Evolutionary conservation across 2,888 invertebrate species (phyloP).

Genomic region (Kuschelorhynchus macadamiae): DNA sequence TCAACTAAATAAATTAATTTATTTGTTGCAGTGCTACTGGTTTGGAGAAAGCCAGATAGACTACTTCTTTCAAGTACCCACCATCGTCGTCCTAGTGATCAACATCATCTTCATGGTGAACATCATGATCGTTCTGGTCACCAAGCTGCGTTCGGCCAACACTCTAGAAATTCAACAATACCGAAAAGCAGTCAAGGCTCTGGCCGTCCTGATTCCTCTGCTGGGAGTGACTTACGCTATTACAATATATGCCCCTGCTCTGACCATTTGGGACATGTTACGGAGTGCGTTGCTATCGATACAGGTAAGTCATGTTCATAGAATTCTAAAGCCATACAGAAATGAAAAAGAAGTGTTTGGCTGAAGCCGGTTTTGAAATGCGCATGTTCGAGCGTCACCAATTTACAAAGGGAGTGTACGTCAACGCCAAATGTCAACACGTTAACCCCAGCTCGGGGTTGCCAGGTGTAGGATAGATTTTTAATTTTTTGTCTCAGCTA

Average conservation of each 20-base stretch:
- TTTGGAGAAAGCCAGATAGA: slow-evolving; percentile 85
- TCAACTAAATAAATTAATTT: too few species aligned
- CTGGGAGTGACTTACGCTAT: slow-evolving; percentile 93
- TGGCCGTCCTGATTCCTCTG: slow-evolving; percentile 92
- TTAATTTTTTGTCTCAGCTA: too few species aligned
- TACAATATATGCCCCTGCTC: slow-evolving; percentile 85
- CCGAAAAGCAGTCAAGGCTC: slow-evolving; percentile 91
- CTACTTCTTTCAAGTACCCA: slow-evolving; percentile 91
- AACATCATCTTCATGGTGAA: slow-evolving; percentile 86
- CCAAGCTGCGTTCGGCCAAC: slow-evolving; percentile 92
- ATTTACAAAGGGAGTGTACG: too few species aligned
- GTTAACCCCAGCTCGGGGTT: too few species aligned
- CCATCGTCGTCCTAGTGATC: slow-evolving; percentile 84
- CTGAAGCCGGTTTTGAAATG: too few species aligned
- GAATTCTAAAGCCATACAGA: too few species aligned
- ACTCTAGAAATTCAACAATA: slow-evolving; percentile 92
- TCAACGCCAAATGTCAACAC: too few species aligned
- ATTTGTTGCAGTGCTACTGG: slow-evolving; percentile 74
- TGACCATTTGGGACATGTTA: slow-evolving; percentile 82
- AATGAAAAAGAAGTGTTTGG: too few species aligned
- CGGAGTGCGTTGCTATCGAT: slow-evolving; percentile 89
- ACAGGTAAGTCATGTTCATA: slow-evolving; percentile 90
- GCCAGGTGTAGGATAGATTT: too few species aligned
- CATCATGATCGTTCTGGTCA: slow-evolving; percentile 95
- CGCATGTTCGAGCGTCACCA: too few species aligned